Evolutionary conservation across 2,797 vertebrate species (phyloP).

Genomic region (Acanthurus tractus): DNA sequence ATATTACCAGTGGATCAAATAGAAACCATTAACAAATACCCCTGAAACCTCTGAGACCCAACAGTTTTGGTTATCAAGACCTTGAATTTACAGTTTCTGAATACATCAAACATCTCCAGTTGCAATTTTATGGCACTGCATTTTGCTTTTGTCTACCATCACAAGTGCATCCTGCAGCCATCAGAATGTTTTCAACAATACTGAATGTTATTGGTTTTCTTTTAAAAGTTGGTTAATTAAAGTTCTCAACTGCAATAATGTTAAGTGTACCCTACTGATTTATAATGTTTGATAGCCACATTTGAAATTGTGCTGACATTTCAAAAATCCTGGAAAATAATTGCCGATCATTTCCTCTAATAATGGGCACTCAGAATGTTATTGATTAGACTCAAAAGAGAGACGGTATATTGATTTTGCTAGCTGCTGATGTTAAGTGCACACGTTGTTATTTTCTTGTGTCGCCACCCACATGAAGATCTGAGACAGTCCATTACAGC

Average conservation of each 20-base stretch:
- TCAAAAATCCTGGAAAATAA: constrained; percentile 70
- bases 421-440: constrained; percentile 62
- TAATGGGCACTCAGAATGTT: constrained; percentile 59
- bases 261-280: constrained; percentile 45
- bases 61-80: not conserved
- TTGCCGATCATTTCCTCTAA: constrained; percentile 70
- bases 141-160: not conserved
- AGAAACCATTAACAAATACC: not conserved
- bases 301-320: constrained; percentile 72
- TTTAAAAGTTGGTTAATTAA: constrained; percentile 43
- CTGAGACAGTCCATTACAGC: constrained; percentile 40
- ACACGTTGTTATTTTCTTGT: constrained; percentile 61
- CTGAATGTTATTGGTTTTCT: constrained; percentile 15
- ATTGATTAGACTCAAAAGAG: constrained; percentile 73
- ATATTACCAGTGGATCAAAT: not conserved
- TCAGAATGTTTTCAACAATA: not conserved
- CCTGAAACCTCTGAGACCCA: too few species aligned
- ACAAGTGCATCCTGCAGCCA: not conserved
- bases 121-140: not conserved
- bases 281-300: constrained; percentile 51
- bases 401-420: constrained; percentile 76
- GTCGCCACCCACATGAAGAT: constrained; percentile 47
- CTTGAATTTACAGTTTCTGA: not conserved
- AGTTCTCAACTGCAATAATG: constrained; percentile 45
- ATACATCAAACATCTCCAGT: not conserved